Evolutionary conservation across 2,113 vertebrate species (phyloP), one percentile per base, ranked within the genome.

Genomic region (Blennius ocellaris): DNA sequence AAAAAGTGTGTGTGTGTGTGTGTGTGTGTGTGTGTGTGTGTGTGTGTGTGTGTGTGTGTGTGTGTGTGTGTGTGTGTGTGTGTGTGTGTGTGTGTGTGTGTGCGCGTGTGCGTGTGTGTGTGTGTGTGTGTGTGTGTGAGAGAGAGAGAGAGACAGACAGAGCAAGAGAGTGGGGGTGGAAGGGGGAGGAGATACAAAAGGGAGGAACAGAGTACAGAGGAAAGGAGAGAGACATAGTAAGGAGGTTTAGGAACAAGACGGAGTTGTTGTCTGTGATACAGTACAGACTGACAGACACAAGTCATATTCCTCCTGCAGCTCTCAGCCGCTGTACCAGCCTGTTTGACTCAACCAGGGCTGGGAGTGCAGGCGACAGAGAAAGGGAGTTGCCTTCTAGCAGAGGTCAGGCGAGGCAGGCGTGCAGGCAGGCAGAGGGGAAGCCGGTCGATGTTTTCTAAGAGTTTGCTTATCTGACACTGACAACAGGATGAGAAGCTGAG

Each of bases 401-500:
- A 88, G 90, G 87, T 92, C 87, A 90, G 80, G 53, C 72, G 81
- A 90, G 80, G 53, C 72, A 82, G 81, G 67, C 55, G 61, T 54
- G n/a, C 72, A 45, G 44, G 49, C 49, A 67, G 78, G 70, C 67
- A 66, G 74, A 71, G 72, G 81, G 88, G 79, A 87, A 89, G 78
- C 76, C 72, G 14, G 74, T 87, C 84, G 89, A 90, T 87, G 81
- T 84, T 88, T 92, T 81, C 21, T 82, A 89, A 76, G 78, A 80
- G 78, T 85, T 79, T 71, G 65, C 90, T 90, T 92, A 89, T 92
- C 89, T 86, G 74, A 87, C 86, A 87, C 86, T 87, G 90, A 90
- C 87, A 91, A 86, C 88, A 91, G 90, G 92, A 93, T 92, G 91
- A 92, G 81, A 70, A 84, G 72, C 69, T 93, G 81, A 90, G 79